Base-by-base conservation (phyloP, 2,888 invertebrate genomes). In the Pemphredon lugubris region DNA sequence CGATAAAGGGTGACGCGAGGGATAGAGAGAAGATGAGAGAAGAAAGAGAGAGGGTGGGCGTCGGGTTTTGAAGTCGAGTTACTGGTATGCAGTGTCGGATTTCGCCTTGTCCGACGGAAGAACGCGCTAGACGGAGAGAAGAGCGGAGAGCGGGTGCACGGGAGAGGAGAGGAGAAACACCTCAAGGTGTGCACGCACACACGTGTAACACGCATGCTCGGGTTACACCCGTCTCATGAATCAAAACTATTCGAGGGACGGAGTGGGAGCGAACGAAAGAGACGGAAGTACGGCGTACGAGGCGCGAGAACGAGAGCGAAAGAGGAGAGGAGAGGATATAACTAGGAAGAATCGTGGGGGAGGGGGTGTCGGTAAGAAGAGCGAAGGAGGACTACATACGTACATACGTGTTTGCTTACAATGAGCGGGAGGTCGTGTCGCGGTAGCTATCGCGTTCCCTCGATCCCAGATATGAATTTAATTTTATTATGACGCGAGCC, bases 51-150 rank as follows among this genome's bases (percentile, higher is more conserved):
- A 45, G 66, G 73, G 57, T 64, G 75, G 69, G 65, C 61, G 65
- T 58, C 77, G 66, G 61, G 71, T 64, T 76, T n/a, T 76, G 70
- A 74, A 79, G 81, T 79, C 76, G 67, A 75, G 77, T 78, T 77
- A 80, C 82, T 81, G 81, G 83, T 83, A 83, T 81, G 83, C 79
- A 87, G 86, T 87, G 83, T 88, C 85, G 77, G 82, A 84, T 88
- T 87, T 86, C 87, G 83, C 77, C 75, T 83, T 79, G 77, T 83
- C 79, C 79, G 72, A 74, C 69, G 58, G 73, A 73, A 74, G 63
- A 75, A 63, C 57, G 66, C 53, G 67, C 32, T 51, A 72, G 63
- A 73, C 61, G 60, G 64, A 66, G 70, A 53, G 55, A 70, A 55
- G 68, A 68, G 61, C 39, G 61, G 47, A 34, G 30, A 20, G 21